Evolutionary conservation across 2,888 invertebrate genomes (phyloP).

Genomic region (Drosophila fulvimacula): DNA sequence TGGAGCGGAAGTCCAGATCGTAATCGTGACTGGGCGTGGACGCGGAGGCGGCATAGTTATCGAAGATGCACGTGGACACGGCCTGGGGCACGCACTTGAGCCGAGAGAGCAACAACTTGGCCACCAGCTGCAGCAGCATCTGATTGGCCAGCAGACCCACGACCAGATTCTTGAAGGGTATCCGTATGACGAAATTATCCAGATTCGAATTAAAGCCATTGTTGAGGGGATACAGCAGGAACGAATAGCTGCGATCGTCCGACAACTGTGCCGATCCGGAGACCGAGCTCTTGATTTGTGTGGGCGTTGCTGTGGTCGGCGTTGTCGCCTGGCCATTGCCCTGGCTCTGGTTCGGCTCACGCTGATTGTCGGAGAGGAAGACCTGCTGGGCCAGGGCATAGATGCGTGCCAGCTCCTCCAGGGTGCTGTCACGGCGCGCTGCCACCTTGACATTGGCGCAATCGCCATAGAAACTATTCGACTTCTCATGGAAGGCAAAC

Average conservation of each 20-base stretch:
- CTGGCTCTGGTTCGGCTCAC: constrained; percentile 71
- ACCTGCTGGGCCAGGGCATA: constrained; percentile 96
- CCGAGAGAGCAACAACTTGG: constrained; percentile 93
- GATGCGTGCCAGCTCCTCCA: constrained; percentile 93
- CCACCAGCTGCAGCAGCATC: constrained; percentile 95
- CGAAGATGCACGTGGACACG: constrained; percentile 85
- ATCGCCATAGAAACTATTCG: constrained; percentile 97
- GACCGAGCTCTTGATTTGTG: constrained; percentile 26
- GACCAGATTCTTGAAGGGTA: constrained; percentile 94
- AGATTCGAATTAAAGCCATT: constrained; percentile 89
- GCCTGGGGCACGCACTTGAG: constrained; percentile 88
- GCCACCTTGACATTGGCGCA: constrained; percentile 96
- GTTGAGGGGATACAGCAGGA: constrained; percentile 92
- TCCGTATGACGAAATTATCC: constrained; percentile 91
- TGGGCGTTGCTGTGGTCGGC: constrained; percentile 19
- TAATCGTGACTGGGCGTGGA: constrained; percentile 84
- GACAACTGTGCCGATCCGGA: constrained; percentile 85
- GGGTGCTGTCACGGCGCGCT: constrained; percentile 93
- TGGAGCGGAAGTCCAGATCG: constrained; percentile 85
- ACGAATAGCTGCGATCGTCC: constrained; percentile 95
- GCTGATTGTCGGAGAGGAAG: constrained; percentile 87
- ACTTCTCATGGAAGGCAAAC: constrained; percentile 95
- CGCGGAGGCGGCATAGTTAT: constrained; percentile 85
- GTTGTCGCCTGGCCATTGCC: constrained; percentile 4
- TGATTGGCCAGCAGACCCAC: constrained; percentile 96